phyloP scores from a whole-genome alignment of 1,140 invertebrate species.

The Drosophila melanogaster region DNA sequence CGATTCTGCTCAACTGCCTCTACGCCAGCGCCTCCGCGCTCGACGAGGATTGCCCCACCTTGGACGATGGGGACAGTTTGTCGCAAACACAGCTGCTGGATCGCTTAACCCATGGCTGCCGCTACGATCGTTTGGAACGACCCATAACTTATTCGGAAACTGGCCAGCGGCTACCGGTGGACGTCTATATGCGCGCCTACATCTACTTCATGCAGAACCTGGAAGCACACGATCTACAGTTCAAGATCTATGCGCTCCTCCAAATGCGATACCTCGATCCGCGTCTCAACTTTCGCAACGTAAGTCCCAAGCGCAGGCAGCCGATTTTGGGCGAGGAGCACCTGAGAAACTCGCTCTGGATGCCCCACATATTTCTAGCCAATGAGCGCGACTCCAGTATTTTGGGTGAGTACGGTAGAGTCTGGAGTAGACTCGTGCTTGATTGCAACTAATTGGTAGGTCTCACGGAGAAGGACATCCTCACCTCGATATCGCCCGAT shows the following conservation, averaged over 20 bases:
- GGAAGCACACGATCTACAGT: slow-evolving; percentile 92
- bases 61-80: slow-evolving; percentile 86
- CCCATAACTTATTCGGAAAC: slow-evolving; percentile 85
- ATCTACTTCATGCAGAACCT: slow-evolving; percentile 91
- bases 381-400: slow-evolving; percentile 91
- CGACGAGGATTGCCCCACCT: slow-evolving; percentile 85
- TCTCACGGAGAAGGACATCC: slow-evolving; percentile 90
- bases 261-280: slow-evolving; percentile 91
- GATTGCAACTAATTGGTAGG: slow-evolving; percentile 81
- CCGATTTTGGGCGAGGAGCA: slow-evolving; percentile 90
- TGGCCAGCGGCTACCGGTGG: slow-evolving; percentile 85
- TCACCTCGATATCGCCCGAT: slow-evolving; percentile 90
- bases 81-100: slow-evolving; percentile 90
- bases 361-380: slow-evolving; percentile 91
- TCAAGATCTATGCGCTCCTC: slow-evolving; percentile 91
- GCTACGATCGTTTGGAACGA: slow-evolving; percentile 90
- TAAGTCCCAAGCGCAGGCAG: slow-evolving; percentile 87
- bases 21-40: background rate
- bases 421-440: no score
- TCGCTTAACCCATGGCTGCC: slow-evolving; percentile 89
- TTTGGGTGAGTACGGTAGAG: slow-evolving; percentile 26
- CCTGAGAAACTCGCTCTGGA: slow-evolving; percentile 90
- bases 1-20: slow-evolving; percentile 53
- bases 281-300: slow-evolving; percentile 88
- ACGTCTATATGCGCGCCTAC: slow-evolving; percentile 88